Conservation (phyloP, 2,113 vertebrate genomes). For the Oplegnathus fasciatus region DNA sequence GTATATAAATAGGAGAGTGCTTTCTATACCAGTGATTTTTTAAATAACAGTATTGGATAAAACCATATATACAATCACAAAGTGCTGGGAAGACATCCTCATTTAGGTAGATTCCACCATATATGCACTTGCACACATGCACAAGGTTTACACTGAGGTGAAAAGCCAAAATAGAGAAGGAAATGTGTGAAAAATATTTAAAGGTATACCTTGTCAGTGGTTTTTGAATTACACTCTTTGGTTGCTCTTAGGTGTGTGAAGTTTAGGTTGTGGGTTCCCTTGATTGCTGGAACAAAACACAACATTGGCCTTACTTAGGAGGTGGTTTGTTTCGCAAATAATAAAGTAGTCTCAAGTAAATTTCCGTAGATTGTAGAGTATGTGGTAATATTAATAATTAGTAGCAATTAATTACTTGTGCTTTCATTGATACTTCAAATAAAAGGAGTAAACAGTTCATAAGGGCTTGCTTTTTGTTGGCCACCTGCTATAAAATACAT, state of each 20-base stretch:
- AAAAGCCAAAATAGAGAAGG: background rate
- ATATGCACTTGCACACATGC: background rate
- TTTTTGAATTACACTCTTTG: background rate
- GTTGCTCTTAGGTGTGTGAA: background rate
- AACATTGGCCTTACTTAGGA: too few species aligned
- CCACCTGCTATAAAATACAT: background rate
- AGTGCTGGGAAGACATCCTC: background rate
- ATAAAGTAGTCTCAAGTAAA: background rate
- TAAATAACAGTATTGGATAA: background rate
- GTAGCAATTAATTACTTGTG: too few species aligned
- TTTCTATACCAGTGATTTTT: background rate
- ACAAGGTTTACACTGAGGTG: background rate
- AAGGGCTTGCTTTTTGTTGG: background rate
- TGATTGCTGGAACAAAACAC: background rate
- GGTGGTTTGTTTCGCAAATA: background rate
- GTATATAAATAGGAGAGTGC: background rate
- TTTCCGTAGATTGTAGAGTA: background rate
- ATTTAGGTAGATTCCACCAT: background rate
- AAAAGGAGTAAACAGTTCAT: background rate
- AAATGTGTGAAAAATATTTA: background rate
- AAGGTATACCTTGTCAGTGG: background rate
- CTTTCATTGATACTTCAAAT: background rate
- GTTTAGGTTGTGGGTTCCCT: background rate
- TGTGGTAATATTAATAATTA: too few species aligned
- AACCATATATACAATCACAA: background rate